A percentile compares a stretch with the other conserved stretches of the same genome.
Evolutionary conservation across 2,113 vertebrate species (phyloP).

Genomic region (Tympanuchus pallidicinctus): DNA sequence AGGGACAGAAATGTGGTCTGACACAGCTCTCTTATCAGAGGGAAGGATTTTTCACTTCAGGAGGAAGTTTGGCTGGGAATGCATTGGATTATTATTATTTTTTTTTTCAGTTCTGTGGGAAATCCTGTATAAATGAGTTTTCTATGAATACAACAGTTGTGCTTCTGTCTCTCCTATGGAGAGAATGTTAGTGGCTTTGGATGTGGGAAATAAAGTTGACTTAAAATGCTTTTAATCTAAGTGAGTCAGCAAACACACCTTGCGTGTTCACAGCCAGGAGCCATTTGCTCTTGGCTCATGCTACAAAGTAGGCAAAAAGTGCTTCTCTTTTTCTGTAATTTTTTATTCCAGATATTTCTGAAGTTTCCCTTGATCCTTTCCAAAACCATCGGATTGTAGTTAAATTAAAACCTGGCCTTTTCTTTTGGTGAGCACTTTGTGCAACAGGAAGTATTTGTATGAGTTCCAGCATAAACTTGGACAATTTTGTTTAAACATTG

Average conservation of each 20-base stretch:
- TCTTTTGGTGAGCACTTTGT: not conserved
- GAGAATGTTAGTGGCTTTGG: not conserved
- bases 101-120: not conserved
- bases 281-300: conserved; percentile 13
- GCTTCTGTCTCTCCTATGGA: not conserved
- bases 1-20: not conserved
- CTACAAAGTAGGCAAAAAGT: not conserved
- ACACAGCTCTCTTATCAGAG: conserved; percentile 46
- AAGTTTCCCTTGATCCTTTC: not conserved
- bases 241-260: conserved; percentile 19
- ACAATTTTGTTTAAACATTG: conserved; percentile 26
- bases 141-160: conserved; percentile 9
- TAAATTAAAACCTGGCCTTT: conserved; percentile 14
- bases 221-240: conserved; percentile 22
- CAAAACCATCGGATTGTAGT: not conserved
- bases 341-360: conserved; percentile 2
- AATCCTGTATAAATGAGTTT: conserved; percentile 34
- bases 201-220: not conserved
- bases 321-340: not conserved
- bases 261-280: not conserved
- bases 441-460: not conserved
- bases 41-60: conserved; percentile 54
- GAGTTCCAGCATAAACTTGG: conserved; percentile 1
- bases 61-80: conserved; percentile 40
- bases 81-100: not conserved